These are phyloP conservation scores for Papilio helenus DNA, from an alignment of 1,140 invertebrate species.

Conservation along the genomic window DNA sequence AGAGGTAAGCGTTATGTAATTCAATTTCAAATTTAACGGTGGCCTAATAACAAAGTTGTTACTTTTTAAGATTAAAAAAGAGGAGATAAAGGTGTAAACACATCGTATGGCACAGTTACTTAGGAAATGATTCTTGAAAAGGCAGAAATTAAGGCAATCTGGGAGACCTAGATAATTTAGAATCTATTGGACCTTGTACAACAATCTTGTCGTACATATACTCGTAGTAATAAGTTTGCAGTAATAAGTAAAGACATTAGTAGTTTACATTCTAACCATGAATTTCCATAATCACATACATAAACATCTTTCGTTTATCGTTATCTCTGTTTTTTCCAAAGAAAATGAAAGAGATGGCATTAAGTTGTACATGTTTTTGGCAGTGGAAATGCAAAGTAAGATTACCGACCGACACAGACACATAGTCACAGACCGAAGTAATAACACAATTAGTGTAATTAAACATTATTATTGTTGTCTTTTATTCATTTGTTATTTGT, in stretches of 20 bases:
- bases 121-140: no score
- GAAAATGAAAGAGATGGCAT: no score
- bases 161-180: background rate
- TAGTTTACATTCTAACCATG: background rate
- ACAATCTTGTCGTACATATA: background rate
- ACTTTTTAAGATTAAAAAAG: background rate
- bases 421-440: background rate
- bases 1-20: slow-evolving; percentile 78
- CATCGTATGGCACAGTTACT: background rate
- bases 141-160: no score
- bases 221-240: no score
- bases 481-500: background rate
- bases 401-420: background rate
- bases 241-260: background rate
- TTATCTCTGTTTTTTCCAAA: no score
- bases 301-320: no score
- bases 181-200: background rate
- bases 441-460: background rate
- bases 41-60: background rate
- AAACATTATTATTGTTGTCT: background rate
- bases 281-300: background rate
- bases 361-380: background rate
- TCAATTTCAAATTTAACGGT: slow-evolving; percentile 33
- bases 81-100: background rate
- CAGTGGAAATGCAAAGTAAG: background rate